A percentile compares a stretch with the other conserved stretches of the same genome.
These are phyloP conservation scores for Salmo trutta DNA, from an alignment of 2,797 vertebrate species.

Conservation along the genomic window DNA sequence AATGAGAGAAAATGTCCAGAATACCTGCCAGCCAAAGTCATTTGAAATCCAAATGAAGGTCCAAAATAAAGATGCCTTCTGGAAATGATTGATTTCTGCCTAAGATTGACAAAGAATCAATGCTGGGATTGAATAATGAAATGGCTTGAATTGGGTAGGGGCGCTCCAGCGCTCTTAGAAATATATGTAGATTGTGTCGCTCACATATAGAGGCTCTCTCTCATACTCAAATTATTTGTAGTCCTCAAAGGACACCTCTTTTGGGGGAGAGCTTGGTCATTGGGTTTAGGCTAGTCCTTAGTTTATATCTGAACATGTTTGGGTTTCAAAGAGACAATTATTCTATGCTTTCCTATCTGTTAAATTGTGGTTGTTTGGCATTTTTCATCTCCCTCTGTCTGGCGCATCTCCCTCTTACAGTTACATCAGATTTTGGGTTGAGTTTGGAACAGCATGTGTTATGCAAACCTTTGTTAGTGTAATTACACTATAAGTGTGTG, in stretches of 20 bases:
- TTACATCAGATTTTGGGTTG: background rate
- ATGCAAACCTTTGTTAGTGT: background rate
- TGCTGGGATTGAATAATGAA: slow-evolving; percentile 1
- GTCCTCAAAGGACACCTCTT: background rate
- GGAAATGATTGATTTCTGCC: slow-evolving; percentile 24
- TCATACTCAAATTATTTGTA: background rate
- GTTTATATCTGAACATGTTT: background rate
- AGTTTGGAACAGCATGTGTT: background rate
- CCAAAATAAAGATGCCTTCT: slow-evolving; percentile 14
- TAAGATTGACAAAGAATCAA: slow-evolving; percentile 13
- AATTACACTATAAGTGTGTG: background rate
- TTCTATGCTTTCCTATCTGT: background rate
- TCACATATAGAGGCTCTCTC: background rate
- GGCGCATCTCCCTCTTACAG: background rate
- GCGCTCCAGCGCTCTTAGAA: background rate
- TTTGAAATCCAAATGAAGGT: slow-evolving; percentile 25
- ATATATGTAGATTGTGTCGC: background rate
- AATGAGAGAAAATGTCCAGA: background rate
- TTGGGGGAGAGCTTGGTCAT: background rate
- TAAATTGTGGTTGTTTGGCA: background rate
- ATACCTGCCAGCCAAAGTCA: slow-evolving; percentile 7
- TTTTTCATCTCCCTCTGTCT: too few relatives aligned
- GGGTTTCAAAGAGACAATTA: background rate
- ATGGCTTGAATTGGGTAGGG: background rate
- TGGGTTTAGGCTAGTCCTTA: background rate